Evolutionary conservation across 2,888 invertebrate species (phyloP).

Genomic region (Patella ulyssiponensis): DNA sequence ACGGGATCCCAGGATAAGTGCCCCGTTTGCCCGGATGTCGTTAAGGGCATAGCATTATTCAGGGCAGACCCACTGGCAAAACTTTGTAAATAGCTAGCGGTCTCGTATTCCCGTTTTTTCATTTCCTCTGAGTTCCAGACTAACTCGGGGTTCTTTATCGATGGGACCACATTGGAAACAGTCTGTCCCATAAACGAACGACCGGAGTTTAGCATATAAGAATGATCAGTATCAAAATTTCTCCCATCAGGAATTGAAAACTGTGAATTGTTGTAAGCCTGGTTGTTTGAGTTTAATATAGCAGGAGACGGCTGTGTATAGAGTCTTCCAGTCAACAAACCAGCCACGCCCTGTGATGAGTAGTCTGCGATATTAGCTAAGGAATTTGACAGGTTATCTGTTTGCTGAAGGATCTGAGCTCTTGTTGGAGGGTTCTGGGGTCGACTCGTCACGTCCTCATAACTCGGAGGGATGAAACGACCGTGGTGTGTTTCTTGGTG

Average conservation of each 20-base stretch:
- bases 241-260: background rate
- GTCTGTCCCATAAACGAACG: background rate
- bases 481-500: background rate
- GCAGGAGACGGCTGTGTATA: background rate
- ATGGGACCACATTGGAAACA: background rate
- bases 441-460: background rate
- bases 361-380: background rate
- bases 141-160: background rate
- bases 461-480: background rate
- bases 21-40: background rate
- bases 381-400: background rate
- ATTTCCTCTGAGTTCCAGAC: background rate
- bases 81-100: conserved; percentile 1
- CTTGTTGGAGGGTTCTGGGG: background rate
- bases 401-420: background rate
- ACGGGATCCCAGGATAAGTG: background rate
- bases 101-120: conserved; percentile 3
- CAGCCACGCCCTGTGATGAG: background rate
- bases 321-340: background rate
- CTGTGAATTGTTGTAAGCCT: background rate
- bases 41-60: background rate
- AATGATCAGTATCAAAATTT: background rate
- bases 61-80: background rate
- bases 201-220: background rate
- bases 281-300: background rate